Conservation (phyloP, 2,888 invertebrate species). For the Nomada fabriciana region DNA sequence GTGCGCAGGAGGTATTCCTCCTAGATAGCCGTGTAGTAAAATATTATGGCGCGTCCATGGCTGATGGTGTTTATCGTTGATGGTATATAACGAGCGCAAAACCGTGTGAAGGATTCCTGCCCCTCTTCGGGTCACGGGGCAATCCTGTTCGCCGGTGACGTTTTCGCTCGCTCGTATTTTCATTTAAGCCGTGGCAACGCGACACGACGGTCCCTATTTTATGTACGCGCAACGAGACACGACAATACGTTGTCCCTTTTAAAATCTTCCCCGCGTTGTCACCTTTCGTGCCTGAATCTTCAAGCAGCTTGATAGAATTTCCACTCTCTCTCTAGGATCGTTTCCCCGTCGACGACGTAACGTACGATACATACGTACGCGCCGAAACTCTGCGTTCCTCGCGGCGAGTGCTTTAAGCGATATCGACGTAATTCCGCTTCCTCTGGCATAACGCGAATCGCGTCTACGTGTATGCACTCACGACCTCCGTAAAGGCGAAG, state of each 20-base stretch:
- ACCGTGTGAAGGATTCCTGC: constrained; percentile 68
- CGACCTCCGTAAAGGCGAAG: background rate
- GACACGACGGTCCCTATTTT: background rate
- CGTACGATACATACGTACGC: no score
- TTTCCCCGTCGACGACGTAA: no score
- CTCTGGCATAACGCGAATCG: background rate
- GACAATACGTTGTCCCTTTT: background rate
- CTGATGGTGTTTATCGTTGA: constrained; percentile 63
- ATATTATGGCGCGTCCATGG: constrained; percentile 58
- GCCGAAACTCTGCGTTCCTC: background rate
- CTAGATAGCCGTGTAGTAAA: constrained; percentile 49
- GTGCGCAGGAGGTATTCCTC: constrained; percentile 41
- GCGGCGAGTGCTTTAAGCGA: background rate
- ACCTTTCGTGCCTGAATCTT: background rate
- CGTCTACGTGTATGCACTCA: no score
- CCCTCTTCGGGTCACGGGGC: constrained; percentile 14
- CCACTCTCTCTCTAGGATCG: no score
- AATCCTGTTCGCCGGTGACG: constrained; percentile 28
- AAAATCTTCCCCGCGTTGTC: background rate
- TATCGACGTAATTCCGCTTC: background rate
- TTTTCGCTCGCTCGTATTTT: constrained; percentile 41
- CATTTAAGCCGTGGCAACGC: constrained; percentile 12
- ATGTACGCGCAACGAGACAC: background rate
- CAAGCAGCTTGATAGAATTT: no score
- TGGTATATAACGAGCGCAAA: constrained; percentile 70